phyloP scores from a whole-genome alignment of 2,113 vertebrate species.

The Cacatua alba region DNA sequence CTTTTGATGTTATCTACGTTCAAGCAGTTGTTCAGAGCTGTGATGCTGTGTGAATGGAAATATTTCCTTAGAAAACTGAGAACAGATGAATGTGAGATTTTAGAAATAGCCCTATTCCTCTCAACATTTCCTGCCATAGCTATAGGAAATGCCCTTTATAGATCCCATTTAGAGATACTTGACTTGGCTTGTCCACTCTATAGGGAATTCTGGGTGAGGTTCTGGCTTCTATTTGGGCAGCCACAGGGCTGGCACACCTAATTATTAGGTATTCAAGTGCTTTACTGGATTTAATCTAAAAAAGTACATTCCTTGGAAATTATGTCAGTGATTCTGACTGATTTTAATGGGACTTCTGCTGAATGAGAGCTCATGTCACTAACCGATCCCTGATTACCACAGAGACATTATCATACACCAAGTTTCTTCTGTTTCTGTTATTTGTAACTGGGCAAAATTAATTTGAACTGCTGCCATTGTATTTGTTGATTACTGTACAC shows the following conservation, averaged over 20 bases:
- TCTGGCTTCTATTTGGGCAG: not conserved
- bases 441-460: not conserved
- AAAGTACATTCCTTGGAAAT: not conserved
- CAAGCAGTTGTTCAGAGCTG: not conserved
- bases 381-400: not conserved
- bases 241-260: not conserved
- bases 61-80: not conserved
- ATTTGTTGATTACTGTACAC: not conserved
- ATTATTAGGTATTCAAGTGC: not conserved
- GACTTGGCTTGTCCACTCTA: not conserved
- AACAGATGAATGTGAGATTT: not conserved
- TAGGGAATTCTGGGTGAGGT: not conserved
- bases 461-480: not conserved
- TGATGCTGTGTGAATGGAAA: not conserved
- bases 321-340: not conserved
- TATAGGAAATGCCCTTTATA: not conserved
- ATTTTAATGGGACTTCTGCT: not conserved
- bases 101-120: not conserved
- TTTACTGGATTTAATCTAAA: not conserved
- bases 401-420: not conserved
- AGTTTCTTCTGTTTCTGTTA: not conserved
- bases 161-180: not conserved
- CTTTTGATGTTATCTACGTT: not conserved
- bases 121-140: not conserved
- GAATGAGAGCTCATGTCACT: not conserved